Conservation (phyloP, 2,797 vertebrate genomes). For the Onychomys arenicola region DNA sequence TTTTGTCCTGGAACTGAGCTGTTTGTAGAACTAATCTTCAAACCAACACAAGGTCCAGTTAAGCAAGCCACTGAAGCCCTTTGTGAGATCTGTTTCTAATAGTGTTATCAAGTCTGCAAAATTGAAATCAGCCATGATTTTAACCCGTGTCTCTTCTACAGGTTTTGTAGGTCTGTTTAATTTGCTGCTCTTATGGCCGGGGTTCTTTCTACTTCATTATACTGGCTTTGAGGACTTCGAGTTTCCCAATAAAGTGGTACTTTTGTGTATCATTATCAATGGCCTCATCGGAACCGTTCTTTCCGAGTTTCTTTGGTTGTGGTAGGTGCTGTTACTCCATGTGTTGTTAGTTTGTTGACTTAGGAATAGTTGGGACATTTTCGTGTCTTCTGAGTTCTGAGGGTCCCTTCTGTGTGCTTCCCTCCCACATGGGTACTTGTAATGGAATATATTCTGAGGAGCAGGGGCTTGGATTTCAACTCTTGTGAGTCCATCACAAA, state of each 20-base stretch:
- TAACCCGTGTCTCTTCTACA: constrained; percentile 81
- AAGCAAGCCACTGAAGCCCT: background rate
- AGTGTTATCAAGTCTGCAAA: constrained; percentile 37
- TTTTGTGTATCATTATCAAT: constrained; percentile 97
- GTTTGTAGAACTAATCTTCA: background rate
- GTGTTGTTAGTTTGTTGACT: constrained; percentile 23
- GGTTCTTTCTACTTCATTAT: constrained; percentile 97
- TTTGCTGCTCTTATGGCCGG: constrained; percentile 97
- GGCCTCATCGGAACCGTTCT: constrained; percentile 98
- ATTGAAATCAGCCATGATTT: constrained; percentile 57
- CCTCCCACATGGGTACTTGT: too few relatives aligned
- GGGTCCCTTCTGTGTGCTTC: background rate
- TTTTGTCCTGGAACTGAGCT: constrained; percentile 30
- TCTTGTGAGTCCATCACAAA: background rate
- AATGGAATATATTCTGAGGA: background rate
- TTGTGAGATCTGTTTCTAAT: constrained; percentile 47
- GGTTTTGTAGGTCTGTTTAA: constrained; percentile 98
- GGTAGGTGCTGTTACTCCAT: constrained; percentile 88
- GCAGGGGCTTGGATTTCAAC: background rate
- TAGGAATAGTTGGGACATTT: background rate
- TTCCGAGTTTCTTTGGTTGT: constrained; percentile 98
- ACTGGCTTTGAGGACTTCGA: constrained; percentile 97
- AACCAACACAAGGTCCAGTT: background rate
- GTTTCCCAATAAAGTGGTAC: constrained; percentile 95
- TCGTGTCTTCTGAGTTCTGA: constrained; percentile 37